Percentiles rank a stretch among this genome's conserved stretches.
Evolutionary conservation across 2,113 vertebrate species (phyloP).

Genomic region (Calyptommatus sinebrachiatus): DNA sequence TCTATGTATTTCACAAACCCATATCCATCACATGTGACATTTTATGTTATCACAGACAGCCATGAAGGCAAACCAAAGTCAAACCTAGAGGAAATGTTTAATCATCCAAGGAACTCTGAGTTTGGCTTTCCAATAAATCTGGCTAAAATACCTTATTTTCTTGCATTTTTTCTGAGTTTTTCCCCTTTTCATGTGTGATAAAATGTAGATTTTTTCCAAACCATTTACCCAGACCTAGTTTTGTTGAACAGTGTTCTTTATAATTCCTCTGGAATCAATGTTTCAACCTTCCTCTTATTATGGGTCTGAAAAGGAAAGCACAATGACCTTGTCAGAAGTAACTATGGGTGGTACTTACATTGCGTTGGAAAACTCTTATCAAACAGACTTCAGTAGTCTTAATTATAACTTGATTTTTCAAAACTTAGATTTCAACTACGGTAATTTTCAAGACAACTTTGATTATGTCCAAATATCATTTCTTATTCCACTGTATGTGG

Average conservation of each 20-base stretch:
- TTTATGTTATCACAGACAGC: slow-evolving; percentile 26
- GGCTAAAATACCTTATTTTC: slow-evolving; percentile 39
- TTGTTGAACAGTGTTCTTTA: slow-evolving; percentile 52
- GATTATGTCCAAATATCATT: too few species aligned
- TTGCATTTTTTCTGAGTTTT: slow-evolving; percentile 46
- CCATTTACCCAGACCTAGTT: slow-evolving; percentile 61
- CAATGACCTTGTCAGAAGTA: slow-evolving; percentile 17
- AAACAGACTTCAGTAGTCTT: slow-evolving; percentile 2
- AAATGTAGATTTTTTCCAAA: slow-evolving; percentile 61
- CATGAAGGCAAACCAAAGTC: slow-evolving; percentile 20
- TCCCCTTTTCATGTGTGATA: slow-evolving; percentile 50
- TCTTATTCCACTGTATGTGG: too few species aligned
- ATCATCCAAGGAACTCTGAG: slow-evolving; percentile 31
- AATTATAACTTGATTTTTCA: not conserved
- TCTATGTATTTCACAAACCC: slow-evolving; percentile 36
- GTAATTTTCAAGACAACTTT: too few species aligned
- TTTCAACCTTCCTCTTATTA: not conserved
- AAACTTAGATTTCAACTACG: too few species aligned
- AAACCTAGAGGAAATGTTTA: slow-evolving; percentile 36
- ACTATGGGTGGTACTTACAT: slow-evolving; percentile 15
- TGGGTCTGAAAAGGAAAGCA: slow-evolving; percentile 17
- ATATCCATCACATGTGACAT: slow-evolving; percentile 26
- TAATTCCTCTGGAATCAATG: slow-evolving; percentile 53
- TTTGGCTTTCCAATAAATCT: slow-evolving; percentile 52
- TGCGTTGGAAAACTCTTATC: slow-evolving; percentile 13